phyloP scores from a whole-genome alignment of 2,888 invertebrate species.

The Eremobia ochroleuca region DNA sequence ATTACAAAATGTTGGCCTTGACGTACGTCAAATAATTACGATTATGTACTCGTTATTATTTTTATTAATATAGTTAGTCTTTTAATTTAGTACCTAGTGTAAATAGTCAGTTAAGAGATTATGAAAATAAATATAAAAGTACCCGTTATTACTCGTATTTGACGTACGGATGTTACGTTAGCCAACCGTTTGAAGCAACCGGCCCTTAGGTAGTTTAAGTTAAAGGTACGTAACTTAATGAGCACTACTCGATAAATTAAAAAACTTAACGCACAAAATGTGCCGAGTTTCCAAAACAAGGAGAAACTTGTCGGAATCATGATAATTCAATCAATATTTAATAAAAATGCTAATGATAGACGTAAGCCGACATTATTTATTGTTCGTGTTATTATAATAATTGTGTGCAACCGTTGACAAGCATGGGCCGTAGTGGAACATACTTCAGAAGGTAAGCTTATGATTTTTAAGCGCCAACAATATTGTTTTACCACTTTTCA shows the following conservation, averaged over 20 bases:
- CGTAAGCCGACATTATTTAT: conserved; percentile 61
- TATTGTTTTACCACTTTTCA: background rate
- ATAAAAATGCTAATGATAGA: conserved; percentile 66
- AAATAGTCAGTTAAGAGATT: no score
- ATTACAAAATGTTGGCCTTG: no score
- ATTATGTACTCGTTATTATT: no score
- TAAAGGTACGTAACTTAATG: conserved; percentile 34
- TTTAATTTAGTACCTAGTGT: no score
- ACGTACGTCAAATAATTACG: no score
- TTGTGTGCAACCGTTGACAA: conserved; percentile 67
- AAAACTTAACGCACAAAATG: conserved; percentile 38
- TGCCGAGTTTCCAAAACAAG: conserved; percentile 47
- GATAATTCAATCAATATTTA: conserved; percentile 64
- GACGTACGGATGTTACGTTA: no score
- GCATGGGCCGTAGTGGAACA: background rate
- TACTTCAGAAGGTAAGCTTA: conserved; percentile 32
- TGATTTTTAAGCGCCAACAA: background rate
- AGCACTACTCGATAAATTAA: conserved; percentile 58
- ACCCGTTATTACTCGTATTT: no score
- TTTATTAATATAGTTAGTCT: no score
- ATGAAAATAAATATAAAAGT: no score
- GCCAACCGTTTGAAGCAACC: no score
- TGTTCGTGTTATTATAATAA: conserved; percentile 54
- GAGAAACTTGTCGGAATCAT: conserved; percentile 55
- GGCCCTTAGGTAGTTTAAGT: conserved; percentile 5